Conservation (phyloP, 2,888 invertebrate species). For the Aromia moschata region DNA sequence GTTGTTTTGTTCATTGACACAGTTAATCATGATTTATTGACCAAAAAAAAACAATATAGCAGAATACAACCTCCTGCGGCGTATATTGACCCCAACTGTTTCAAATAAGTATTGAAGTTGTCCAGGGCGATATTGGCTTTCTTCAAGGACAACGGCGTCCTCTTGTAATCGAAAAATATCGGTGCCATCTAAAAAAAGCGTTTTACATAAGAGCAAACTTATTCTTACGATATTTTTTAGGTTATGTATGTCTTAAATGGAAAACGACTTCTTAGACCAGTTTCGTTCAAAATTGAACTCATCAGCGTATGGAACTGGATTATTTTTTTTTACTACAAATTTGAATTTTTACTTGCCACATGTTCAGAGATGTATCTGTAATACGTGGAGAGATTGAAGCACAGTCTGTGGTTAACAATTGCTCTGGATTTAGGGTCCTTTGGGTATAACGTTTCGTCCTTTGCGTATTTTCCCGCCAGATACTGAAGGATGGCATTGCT, state of each 20-base stretch:
- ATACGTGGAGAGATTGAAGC: constrained; percentile 81
- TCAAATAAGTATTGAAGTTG: constrained; percentile 74
- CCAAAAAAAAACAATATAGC: too few species aligned
- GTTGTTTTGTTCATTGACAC: too few species aligned
- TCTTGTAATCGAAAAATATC: constrained; percentile 79
- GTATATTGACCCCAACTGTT: constrained; percentile 69
- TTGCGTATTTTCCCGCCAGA: constrained; percentile 78
- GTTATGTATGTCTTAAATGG: too few species aligned
- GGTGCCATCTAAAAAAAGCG: constrained; percentile 77
- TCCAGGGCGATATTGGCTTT: constrained; percentile 74
- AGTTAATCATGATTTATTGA: too few species aligned
- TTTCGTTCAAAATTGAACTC: too few species aligned
- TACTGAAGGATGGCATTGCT: constrained; percentile 75
- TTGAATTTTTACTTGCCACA: constrained; percentile 67
- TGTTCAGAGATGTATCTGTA: constrained; percentile 75
- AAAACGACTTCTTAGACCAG: too few species aligned
- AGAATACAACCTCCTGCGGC: constrained; percentile 72
- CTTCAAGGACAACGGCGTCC: constrained; percentile 73
- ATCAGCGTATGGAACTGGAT: too few species aligned
- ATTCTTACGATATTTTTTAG: too few species aligned
- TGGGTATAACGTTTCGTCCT: constrained; percentile 74
- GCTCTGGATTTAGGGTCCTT: constrained; percentile 75
- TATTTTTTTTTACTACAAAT: too few species aligned
- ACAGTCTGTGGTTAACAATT: constrained; percentile 79
- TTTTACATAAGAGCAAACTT: too few species aligned